Conservation (phyloP, 1,140 invertebrate genomes). For the Bombus confusus region DNA sequence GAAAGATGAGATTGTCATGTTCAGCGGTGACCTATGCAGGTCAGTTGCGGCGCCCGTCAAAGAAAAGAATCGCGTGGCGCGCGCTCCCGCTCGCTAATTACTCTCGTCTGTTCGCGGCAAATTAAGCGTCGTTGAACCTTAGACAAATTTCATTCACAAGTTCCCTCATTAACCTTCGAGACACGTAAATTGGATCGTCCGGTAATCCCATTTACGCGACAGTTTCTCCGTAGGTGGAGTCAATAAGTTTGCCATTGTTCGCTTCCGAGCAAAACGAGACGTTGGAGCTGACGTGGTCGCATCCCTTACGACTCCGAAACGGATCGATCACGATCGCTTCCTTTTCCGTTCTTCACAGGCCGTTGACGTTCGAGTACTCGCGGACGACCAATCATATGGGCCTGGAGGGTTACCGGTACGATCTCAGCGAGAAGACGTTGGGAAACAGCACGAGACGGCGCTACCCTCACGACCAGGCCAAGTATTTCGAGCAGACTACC, state of each 20-base stretch:
- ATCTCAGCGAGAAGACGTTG: constrained; percentile 75
- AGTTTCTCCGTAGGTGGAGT: background rate
- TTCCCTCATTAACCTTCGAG: constrained; percentile 35
- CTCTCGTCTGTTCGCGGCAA: background rate
- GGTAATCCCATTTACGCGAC: constrained; percentile 21
- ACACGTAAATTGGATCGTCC: constrained; percentile 45
- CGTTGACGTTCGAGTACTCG: constrained; percentile 33
- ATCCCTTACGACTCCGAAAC: no score
- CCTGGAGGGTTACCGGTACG: constrained; percentile 77
- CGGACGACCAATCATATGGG: constrained; percentile 71
- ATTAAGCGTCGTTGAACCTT: background rate
- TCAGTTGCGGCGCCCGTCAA: constrained; percentile 53
- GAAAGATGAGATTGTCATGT: constrained; percentile 84
- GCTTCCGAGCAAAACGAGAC: background rate
- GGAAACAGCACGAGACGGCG: constrained; percentile 77
- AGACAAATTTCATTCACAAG: constrained; percentile 5
- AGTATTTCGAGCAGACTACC: constrained; percentile 77
- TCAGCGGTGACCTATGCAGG: constrained; percentile 88
- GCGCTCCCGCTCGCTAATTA: constrained; percentile 1
- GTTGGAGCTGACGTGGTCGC: background rate
- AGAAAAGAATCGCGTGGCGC: constrained; percentile 6
- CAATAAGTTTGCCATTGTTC: background rate
- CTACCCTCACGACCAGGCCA: constrained; percentile 76
- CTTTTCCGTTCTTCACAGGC: background rate
- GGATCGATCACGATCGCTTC: background rate